Evolutionary conservation across 2,797 vertebrate genomes (phyloP), one percentile per base, ranked within the genome.

Genomic region (Amphiprion clarkii): DNA sequence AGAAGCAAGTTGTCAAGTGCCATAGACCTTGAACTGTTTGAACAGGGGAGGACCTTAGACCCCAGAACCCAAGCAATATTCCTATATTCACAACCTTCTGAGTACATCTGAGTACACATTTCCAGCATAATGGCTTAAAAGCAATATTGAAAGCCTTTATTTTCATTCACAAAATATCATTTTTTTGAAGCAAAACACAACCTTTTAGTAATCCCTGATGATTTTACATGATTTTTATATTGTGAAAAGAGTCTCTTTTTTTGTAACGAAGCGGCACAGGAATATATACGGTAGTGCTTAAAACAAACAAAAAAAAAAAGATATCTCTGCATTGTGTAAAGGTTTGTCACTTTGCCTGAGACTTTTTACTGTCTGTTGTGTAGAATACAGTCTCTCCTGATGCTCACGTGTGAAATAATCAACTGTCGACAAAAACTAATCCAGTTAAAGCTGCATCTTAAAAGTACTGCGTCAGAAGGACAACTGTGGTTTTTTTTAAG

Each of bases 11-110:
- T 46, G 93, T 95, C 94, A 96, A 96, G 96, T 99, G 96, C 97
- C 97, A 97, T 96, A 97, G 95, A 98, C 96, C 96, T 95, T 92
- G 95, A 97, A 95, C 95, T 97, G 96, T 97, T 96, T 92, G 89
- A 93, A 88, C n/a, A 71, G 88, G 66, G 87, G 85, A 58, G 53
- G 76, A 87, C 82, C 82, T 67, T 81, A 76, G 92, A 91, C 90
- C 89, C 87, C 94, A 73, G 92, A 91, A 93, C 93, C 91, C 88
- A 77, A 97, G 96, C 96, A 96, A 96, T 97, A 97, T 89, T 94
- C 91, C 87, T 78, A 93, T 69, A 90, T 94, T 87, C 84, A 86
- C 88, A 65, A 88, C 92, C 83, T 71, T 83, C 75, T 88, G 87
- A 89, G 90, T 90, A 89, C 90, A 27, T 27, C 27, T 27, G 27